These are phyloP conservation scores for Steinernema khuongi DNA, from an alignment of 1,140 invertebrate genomes.

Conservation along the genomic window DNA sequence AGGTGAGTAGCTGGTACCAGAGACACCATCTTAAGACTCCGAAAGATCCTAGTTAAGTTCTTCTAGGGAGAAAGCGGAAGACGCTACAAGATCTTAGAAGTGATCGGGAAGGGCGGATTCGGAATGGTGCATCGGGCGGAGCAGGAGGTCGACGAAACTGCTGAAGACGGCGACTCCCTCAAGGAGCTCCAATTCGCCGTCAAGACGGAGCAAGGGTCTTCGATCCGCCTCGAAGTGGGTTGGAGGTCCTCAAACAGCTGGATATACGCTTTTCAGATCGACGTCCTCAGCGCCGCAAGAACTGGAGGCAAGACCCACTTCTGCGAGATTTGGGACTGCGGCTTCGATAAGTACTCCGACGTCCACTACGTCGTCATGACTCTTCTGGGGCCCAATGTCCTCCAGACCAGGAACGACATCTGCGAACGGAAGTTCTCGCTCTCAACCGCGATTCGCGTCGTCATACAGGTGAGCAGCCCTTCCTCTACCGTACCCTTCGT, in stretches of 20 bases:
- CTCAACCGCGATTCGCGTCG: neutral
- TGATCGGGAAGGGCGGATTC: slow-evolving; percentile 9
- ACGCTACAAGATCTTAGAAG: neutral
- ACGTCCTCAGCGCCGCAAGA: neutral
- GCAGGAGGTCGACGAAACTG: neutral
- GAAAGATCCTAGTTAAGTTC: neutral
- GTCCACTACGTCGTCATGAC: neutral
- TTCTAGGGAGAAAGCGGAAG: neutral
- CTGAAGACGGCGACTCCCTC: neutral
- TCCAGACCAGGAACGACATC: neutral
- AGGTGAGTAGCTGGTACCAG: no score
- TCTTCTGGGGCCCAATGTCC: neutral
- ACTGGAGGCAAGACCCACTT: neutral
- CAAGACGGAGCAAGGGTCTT: neutral
- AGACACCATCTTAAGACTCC: no score
- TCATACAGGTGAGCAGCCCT: neutral
- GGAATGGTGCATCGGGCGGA: neutral
- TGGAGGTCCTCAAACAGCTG: neutral
- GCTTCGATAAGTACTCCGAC: neutral
- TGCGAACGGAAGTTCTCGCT: neutral
- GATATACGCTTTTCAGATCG: neutral
- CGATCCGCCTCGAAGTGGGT: neutral
- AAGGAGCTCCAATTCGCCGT: neutral
- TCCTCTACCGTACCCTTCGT: neutral
- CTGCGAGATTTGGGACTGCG: neutral